Conservation (phyloP, 2,113 vertebrate species). For the Myxocyprinus asiaticus region DNA sequence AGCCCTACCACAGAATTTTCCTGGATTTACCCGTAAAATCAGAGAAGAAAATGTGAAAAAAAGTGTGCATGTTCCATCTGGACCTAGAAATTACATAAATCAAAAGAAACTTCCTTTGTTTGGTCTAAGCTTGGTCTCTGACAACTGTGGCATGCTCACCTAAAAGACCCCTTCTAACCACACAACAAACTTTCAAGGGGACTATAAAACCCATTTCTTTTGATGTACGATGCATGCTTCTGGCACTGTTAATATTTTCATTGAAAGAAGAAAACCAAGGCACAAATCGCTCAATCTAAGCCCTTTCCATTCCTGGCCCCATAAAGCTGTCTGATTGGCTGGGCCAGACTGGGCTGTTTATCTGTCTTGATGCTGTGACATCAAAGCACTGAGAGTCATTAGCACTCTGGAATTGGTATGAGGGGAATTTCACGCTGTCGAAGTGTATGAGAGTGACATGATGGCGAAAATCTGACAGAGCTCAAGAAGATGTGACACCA, state of each 20-base stretch:
- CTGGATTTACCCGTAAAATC: too few relatives aligned
- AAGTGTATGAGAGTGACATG: constrained; percentile 28
- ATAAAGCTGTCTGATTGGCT: constrained; percentile 44
- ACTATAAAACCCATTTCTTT: constrained; percentile 32
- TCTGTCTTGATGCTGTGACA: constrained; percentile 48
- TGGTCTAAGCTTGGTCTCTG: too few relatives aligned
- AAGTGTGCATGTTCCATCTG: not conserved
- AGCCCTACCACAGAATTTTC: too few relatives aligned
- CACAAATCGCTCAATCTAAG: constrained; percentile 47
- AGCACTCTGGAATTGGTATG: constrained; percentile 44
- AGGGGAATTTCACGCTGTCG: constrained; percentile 49
- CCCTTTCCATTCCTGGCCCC: constrained; percentile 17
- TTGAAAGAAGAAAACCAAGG: constrained; percentile 28
- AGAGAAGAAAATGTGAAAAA: not conserved
- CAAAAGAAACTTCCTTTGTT: too few relatives aligned
- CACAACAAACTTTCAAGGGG: not conserved
- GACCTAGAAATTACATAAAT: too few relatives aligned
- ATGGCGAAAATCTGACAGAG: constrained; percentile 32
- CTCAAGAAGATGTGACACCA: constrained; percentile 40
- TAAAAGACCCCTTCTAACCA: not conserved
- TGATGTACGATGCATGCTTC: constrained; percentile 38
- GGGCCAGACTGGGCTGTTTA: constrained; percentile 44
- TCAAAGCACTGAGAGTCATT: constrained; percentile 54
- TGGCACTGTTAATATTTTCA: constrained; percentile 46
- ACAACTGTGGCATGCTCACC: too few relatives aligned